Conservation (phyloP, 92 coral and sea anemone species). For the Palythoa heliodiscus region DNA sequence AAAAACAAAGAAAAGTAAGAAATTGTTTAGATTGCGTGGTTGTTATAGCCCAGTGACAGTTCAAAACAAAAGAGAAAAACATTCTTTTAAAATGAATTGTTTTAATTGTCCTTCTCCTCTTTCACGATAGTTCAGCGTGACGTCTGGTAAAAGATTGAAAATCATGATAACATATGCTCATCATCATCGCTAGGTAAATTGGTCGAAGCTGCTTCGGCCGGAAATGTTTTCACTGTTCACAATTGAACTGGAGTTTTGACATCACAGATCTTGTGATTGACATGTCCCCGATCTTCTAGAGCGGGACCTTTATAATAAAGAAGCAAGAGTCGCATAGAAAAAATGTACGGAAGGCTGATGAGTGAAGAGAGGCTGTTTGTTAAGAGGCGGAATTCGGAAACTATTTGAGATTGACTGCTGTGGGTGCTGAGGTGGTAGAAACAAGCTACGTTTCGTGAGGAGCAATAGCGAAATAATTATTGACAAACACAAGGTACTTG, state of each 20-base stretch:
- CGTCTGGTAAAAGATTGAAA: constrained; percentile 29
- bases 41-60: constrained; percentile 17
- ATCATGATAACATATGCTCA: constrained; percentile 2
- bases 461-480: neutral
- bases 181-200: neutral
- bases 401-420: constrained; percentile 39
- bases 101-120: constrained; percentile 8
- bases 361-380: constrained; percentile 32
- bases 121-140: constrained; percentile 35
- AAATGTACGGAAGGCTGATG: constrained; percentile 28
- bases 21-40: constrained; percentile 19
- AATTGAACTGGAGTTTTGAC: constrained; percentile 47
- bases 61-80: neutral
- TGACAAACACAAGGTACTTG: neutral
- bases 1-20: neutral
- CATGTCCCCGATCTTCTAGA: constrained; percentile 1
- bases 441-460: neutral
- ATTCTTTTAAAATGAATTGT: neutral
- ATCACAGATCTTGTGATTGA: constrained; percentile 42
- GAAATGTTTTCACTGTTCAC: constrained; percentile 13
- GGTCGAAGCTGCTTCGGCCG: constrained; percentile 5
- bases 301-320: constrained; percentile 30
- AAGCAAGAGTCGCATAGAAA: neutral
- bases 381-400: constrained; percentile 38
- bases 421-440: neutral